These are phyloP conservation scores for Stenolophus ochropezus DNA, from an alignment of 2,888 invertebrate genomes.

Conservation along the genomic window DNA sequence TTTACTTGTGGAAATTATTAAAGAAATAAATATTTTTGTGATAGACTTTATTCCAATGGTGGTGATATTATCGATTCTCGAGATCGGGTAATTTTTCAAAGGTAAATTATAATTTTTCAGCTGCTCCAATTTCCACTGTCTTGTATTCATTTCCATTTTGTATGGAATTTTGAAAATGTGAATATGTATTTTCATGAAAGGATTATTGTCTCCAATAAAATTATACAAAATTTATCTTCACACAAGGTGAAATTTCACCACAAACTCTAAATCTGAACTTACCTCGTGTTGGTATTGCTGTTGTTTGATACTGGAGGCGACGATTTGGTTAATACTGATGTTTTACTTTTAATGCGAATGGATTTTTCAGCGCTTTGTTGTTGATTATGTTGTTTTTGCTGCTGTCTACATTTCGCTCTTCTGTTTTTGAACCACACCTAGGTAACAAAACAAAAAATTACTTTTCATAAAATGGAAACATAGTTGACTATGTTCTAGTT, in stretches of 20 bases:
- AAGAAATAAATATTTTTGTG: too few species aligned
- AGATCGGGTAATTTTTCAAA: too few species aligned
- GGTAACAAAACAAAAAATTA: constrained; percentile 60
- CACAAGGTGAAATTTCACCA: not conserved
- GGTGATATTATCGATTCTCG: too few species aligned
- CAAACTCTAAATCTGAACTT: constrained; percentile 53
- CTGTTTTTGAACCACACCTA: constrained; percentile 86
- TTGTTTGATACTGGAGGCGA: constrained; percentile 71
- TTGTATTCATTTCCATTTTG: too few species aligned
- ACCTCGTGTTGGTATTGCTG: constrained; percentile 72
- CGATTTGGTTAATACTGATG: constrained; percentile 70
- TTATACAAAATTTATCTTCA: not conserved
- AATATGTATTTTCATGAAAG: too few species aligned
- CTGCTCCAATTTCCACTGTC: too few species aligned
- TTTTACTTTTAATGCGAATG: constrained; percentile 70
- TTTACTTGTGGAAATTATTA: too few species aligned
- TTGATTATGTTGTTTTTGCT: constrained; percentile 75
- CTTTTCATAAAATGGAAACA: not conserved
- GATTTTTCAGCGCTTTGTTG: constrained; percentile 72
- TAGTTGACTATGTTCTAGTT: not conserved
- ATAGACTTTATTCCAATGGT: too few species aligned
- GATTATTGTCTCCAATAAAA: not conserved
- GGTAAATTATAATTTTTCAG: too few species aligned
- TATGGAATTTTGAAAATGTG: too few species aligned
- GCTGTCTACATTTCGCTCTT: constrained; percentile 82